These are phyloP conservation scores for Globodera ellingtonae DNA, from an alignment of 1,140 invertebrate species.

Conservation along the genomic window DNA sequence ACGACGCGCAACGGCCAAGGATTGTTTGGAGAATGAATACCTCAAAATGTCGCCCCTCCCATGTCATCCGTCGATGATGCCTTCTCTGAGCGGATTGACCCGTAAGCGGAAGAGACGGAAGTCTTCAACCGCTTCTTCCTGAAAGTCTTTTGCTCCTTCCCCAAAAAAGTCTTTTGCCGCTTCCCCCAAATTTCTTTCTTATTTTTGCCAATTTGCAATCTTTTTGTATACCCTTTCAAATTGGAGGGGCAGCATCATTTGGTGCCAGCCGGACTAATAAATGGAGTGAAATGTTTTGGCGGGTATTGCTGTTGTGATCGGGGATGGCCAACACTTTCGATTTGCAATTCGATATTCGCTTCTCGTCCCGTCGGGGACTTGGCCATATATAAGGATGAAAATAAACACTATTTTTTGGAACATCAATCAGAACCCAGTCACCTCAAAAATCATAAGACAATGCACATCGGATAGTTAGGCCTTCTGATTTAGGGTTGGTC, in stretches of 20 bases:
- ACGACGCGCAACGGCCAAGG: conserved; percentile 38
- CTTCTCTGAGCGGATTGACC: conserved; percentile 41
- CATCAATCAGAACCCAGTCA: background rate
- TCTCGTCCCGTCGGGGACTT: background rate
- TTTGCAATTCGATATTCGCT: conserved; percentile 1
- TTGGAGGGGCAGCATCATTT: background rate
- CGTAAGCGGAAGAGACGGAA: conserved; percentile 23
- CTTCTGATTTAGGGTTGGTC: no score
- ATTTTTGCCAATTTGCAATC: background rate
- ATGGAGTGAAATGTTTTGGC: background rate
- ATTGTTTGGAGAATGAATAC: conserved; percentile 40
- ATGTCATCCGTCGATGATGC: conserved; percentile 44
- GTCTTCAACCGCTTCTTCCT: background rate
- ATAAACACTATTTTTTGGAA: background rate
- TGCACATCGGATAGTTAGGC: no score
- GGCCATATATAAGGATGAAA: background rate
- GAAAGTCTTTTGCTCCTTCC: background rate
- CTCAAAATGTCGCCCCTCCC: conserved; percentile 38
- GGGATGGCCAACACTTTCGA: background rate
- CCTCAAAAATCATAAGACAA: background rate
- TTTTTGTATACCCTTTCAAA: background rate
- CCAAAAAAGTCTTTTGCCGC: no score
- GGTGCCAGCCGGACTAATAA: background rate
- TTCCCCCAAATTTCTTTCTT: background rate
- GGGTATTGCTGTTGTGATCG: background rate